phyloP scores from a whole-genome alignment of 2,888 invertebrate genomes.

The Branchellion lobata region DNA sequence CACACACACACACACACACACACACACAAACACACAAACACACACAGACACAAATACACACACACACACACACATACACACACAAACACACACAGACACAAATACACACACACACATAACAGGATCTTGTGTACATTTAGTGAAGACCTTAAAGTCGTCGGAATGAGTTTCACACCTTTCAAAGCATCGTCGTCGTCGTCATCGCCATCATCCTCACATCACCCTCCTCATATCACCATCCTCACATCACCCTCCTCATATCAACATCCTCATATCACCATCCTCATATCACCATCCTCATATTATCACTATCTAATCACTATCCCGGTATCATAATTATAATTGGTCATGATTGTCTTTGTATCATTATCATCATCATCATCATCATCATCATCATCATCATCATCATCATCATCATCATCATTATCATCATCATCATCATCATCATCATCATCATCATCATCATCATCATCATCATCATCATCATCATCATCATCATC shows the following conservation, averaged over 20 bases:
- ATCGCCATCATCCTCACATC: too few species aligned
- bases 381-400: slow-evolving; percentile 44
- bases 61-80: slow-evolving; percentile 3
- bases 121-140: slow-evolving; percentile 4
- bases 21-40: slow-evolving; percentile 41
- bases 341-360: too few species aligned
- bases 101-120: slow-evolving; percentile 10
- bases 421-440: slow-evolving; percentile 43
- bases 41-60: background rate
- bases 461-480: slow-evolving; percentile 42
- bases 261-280: too few species aligned
- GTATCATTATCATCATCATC: slow-evolving; percentile 41
- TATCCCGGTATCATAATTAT: background rate
- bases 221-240: too few species aligned
- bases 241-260: too few species aligned
- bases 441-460: slow-evolving; percentile 44
- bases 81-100: background rate
- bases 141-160: slow-evolving; percentile 1
- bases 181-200: slow-evolving; percentile 8
- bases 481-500: slow-evolving; percentile 37
- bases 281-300: too few species aligned
- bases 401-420: slow-evolving; percentile 42
- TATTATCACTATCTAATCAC: too few species aligned
- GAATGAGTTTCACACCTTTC: slow-evolving; percentile 11
- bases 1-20: slow-evolving; percentile 41